These are phyloP conservation scores for Lateolabrax maculatus DNA, from an alignment of 2,797 vertebrate species.

Conservation along the genomic window DNA sequence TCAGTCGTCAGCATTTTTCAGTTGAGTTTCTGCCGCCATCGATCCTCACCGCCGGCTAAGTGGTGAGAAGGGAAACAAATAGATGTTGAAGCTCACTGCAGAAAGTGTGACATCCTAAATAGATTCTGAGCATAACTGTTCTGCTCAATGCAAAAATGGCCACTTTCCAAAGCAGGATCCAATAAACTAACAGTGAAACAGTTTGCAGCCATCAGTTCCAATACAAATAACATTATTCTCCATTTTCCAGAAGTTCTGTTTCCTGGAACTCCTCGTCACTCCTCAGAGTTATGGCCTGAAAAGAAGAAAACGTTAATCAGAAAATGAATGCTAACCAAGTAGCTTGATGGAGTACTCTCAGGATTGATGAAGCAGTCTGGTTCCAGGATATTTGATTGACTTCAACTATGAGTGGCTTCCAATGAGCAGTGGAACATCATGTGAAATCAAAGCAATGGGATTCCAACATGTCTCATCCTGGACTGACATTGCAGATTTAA, in stretches of 20 bases:
- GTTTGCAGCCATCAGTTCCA: conserved; percentile 24
- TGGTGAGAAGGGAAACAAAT: conserved; percentile 9
- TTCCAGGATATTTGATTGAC: conserved; percentile 30
- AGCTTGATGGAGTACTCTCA: conserved; percentile 1
- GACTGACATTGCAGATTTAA: too few relatives aligned
- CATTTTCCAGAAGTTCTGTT: conserved; percentile 12
- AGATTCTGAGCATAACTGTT: background rate
- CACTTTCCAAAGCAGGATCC: conserved; percentile 4
- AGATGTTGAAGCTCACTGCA: background rate
- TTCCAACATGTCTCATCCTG: background rate
- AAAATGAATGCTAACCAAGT: background rate
- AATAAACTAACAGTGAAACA: background rate
- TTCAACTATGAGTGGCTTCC: conserved; percentile 3
- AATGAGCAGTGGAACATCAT: too few relatives aligned
- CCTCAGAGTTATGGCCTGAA: conserved; percentile 20
- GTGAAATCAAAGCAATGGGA: conserved; percentile 1
- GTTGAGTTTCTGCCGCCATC: background rate
- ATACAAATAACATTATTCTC: conserved; percentile 16
- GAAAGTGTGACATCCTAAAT: background rate
- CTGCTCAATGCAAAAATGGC: conserved; percentile 11
- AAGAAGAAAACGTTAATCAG: conserved; percentile 11
- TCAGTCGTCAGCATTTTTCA: background rate
- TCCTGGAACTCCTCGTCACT: conserved; percentile 18
- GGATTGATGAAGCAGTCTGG: conserved; percentile 7
- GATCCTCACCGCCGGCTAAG: background rate